Evolutionary conservation across 2,113 vertebrate genomes (phyloP).

Genomic region (Bufo bufo): DNA sequence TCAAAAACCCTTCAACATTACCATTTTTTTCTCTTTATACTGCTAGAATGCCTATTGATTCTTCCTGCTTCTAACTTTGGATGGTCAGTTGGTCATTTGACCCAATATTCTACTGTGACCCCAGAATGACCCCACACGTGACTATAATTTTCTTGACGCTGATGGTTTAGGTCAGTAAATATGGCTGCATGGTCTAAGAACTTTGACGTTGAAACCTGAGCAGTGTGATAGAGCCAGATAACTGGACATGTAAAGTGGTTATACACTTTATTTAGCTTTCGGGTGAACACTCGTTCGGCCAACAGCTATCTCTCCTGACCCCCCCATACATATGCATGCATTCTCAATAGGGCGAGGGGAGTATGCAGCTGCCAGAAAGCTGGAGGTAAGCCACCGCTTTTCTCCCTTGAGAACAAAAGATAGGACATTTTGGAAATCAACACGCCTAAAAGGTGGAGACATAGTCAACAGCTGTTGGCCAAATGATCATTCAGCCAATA

Average conservation of each 20-base stretch:
- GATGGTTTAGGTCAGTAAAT: neutral
- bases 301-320: too few relatives aligned
- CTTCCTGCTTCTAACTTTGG: neutral
- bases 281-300: too few relatives aligned
- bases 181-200: neutral
- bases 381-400: too few relatives aligned
- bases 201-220: neutral
- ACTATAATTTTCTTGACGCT: neutral
- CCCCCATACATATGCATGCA: too few relatives aligned
- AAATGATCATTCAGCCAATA: too few relatives aligned
- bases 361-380: too few relatives aligned
- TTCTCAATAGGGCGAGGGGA: too few relatives aligned
- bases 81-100: neutral
- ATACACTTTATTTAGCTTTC: too few relatives aligned
- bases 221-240: neutral
- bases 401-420: too few relatives aligned
- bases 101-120: neutral
- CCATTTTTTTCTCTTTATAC: neutral
- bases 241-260: neutral
- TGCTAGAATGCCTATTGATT: neutral
- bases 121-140: neutral
- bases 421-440: too few relatives aligned
- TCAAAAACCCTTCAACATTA: neutral
- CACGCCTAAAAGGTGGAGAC: too few relatives aligned
- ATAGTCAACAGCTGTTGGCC: too few relatives aligned